Evolutionary conservation across 2,888 invertebrate genomes (phyloP).

Genomic region (Acholoe squamosa): DNA sequence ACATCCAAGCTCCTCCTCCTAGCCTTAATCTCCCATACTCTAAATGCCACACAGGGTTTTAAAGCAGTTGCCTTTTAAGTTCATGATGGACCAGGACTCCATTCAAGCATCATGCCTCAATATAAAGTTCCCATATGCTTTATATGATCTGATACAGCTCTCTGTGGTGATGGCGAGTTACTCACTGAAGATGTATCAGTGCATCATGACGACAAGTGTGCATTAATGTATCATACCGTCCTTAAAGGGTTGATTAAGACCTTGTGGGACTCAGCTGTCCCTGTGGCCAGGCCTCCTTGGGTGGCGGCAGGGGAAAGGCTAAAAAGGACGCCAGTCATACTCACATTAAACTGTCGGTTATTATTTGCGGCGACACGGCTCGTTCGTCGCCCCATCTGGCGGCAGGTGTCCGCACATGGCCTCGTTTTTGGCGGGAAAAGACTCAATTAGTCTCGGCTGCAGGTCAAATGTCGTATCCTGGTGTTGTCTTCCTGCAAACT

Average conservation of each 20-base stretch:
- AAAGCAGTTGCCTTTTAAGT: too few relatives aligned
- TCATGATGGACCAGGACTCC: too few relatives aligned
- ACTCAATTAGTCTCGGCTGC: not conserved
- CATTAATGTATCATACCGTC: too few relatives aligned
- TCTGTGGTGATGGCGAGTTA: too few relatives aligned
- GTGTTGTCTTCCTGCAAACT: not conserved
- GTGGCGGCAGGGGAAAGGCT: not conserved
- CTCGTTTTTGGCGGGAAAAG: not conserved
- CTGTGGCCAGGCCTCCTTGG: not conserved
- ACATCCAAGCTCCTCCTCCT: not conserved
- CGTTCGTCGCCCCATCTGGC: not conserved
- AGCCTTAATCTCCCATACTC: too few relatives aligned
- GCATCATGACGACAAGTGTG: too few relatives aligned
- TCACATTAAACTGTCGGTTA: conserved; percentile 28
- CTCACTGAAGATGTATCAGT: too few relatives aligned
- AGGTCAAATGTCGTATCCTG: not conserved
- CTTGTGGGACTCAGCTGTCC: not conserved
- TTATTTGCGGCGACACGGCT: not conserved
- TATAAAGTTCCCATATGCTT: too few relatives aligned
- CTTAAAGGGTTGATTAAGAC: not conserved
- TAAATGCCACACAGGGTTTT: too few relatives aligned
- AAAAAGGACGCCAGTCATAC: not conserved
- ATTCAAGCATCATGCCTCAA: too few relatives aligned
- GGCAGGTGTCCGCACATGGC: not conserved
- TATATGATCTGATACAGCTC: too few relatives aligned